Evolutionary conservation across 1,140 invertebrate genomes (phyloP).

Genomic region (Rhynchophorus ferrugineus): DNA sequence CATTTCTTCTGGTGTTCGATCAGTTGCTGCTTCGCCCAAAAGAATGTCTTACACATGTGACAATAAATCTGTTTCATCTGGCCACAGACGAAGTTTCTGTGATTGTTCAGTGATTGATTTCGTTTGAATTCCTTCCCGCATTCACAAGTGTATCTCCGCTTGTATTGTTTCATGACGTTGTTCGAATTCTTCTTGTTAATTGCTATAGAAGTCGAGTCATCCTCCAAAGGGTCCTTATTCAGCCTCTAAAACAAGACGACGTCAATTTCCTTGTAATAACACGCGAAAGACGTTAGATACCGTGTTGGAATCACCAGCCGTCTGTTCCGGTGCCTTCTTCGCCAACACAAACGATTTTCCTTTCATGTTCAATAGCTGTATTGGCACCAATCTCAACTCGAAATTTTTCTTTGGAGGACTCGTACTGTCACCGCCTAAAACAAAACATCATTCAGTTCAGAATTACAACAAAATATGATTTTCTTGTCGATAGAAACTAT

Average conservation of each 20-base stretch:
- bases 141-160: constrained; percentile 8
- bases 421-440: too few species aligned
- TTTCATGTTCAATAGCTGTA: neutral
- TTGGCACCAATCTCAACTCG: neutral
- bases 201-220: too few species aligned
- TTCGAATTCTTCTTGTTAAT: too few species aligned
- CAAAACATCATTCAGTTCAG: too few species aligned
- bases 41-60: constrained; percentile 13
- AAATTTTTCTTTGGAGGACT: neutral
- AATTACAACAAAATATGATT: too few species aligned
- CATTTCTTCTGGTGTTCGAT: constrained; percentile 11
- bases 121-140: constrained; percentile 21
- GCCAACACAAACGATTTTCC: neutral
- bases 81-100: constrained; percentile 21
- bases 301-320: neutral
- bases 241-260: too few species aligned
- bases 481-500: too few species aligned
- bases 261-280: too few species aligned
- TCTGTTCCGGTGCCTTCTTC: too few species aligned
- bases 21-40: constrained; percentile 21
- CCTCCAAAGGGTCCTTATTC: too few species aligned
- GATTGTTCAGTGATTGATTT: constrained; percentile 22
- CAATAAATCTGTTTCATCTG: constrained; percentile 20
- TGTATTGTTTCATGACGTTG: too few species aligned
- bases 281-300: too few species aligned